These are phyloP conservation scores for Macaria notata DNA, from an alignment of 2,888 invertebrate genomes.

Conservation along the genomic window DNA sequence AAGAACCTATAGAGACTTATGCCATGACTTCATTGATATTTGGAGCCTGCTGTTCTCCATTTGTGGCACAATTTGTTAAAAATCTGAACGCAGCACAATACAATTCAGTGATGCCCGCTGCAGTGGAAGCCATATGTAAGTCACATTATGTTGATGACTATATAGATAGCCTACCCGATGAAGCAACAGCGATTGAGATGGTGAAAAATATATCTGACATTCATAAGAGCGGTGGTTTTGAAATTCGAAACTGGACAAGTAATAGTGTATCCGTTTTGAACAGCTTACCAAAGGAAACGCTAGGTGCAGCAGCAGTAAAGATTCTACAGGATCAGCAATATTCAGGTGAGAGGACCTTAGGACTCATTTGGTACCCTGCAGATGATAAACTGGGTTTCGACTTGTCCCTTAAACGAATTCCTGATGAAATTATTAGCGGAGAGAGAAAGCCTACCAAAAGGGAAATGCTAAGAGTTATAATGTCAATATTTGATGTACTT, in stretches of 20 bases:
- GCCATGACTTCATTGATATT: background rate
- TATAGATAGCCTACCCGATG: conserved; percentile 27
- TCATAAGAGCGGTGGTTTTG: conserved; percentile 35
- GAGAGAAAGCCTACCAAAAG: conserved; percentile 32
- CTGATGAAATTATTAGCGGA: conserved; percentile 19
- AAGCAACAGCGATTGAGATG: conserved; percentile 23
- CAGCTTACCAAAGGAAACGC: conserved; percentile 28
- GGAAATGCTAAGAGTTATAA: conserved; percentile 28
- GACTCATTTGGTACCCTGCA: conserved; percentile 33
- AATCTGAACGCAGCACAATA: background rate
- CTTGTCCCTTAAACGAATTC: conserved; percentile 27
- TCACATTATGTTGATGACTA: conserved; percentile 28
- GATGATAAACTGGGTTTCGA: conserved; percentile 33
- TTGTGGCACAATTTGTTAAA: background rate
- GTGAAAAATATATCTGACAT: conserved; percentile 22
- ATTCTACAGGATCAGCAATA: conserved; percentile 13
- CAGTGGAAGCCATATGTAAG: background rate
- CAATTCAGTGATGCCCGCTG: background rate
- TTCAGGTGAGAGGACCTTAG: conserved; percentile 31
- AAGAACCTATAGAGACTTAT: background rate
- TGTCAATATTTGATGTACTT: conserved; percentile 34
- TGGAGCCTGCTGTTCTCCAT: background rate
- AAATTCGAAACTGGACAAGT: conserved; percentile 36
- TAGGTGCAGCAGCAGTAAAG: conserved; percentile 11
- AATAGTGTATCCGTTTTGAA: conserved; percentile 29